Evolutionary conservation across 2,888 invertebrate genomes (phyloP), one percentile per base, ranked within the genome.

Genomic region (Cremastinae sp.): DNA sequence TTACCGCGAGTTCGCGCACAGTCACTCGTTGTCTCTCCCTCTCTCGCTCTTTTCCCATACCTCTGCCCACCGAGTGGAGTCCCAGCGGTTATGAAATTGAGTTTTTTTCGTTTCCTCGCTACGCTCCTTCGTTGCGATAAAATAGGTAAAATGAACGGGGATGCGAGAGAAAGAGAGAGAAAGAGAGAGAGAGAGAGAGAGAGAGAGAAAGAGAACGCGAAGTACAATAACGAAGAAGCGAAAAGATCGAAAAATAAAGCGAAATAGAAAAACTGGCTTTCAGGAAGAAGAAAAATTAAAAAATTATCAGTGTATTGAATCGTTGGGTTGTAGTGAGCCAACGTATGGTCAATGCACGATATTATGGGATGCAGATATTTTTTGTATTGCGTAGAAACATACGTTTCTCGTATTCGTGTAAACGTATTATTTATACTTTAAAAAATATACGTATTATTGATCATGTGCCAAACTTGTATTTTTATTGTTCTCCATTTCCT

Each of bases 21-120:
- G 16, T 18, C 62, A 59, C 41, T 45, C 64, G 14, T 66, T 9
- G 58, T 66, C 51, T 45, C 49, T 66, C 36, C 49, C 20, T 56
- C 20, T 56, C 47, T 49, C 43, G 56, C 59, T 59, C 43, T 51
- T 36, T 18, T 62, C 73, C 69, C 61, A 47, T 9, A 70, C 65
- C 16, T 70, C 53, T 54, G 65, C 64, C 38, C 41, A 28, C 14
- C 61, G 43, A 34, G 53, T 20, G 22, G 38, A 41, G 34, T 54
- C 61, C 38, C 75, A 68, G 62, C 71, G 71, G 71, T 75, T 75
- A n/a, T n/a, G 75, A 72, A 75, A 75, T 75, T 75, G 75, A 75
- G 75, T 75, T 75, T 72, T 56, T 53, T 53, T 38, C 7, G 45
- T 64, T 75, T 56, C 16, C 62, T 71, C 66, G 61, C 66, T 56